These are phyloP conservation scores for Junonia oenone DNA, from an alignment of 2,888 invertebrate species.

Conservation along the genomic window DNA sequence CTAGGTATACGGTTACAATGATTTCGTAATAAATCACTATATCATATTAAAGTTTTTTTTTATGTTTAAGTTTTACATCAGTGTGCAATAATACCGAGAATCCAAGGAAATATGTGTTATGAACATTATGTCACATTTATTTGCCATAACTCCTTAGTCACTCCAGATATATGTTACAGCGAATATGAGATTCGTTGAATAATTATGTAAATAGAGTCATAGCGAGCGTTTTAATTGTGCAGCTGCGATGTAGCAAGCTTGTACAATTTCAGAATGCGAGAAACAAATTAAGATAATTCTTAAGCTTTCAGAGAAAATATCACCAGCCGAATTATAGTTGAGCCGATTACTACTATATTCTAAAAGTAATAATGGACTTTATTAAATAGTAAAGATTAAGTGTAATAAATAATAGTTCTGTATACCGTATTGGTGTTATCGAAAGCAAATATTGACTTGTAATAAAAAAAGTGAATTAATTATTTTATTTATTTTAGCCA, in stretches of 20 bases:
- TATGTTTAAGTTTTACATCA: too few species aligned
- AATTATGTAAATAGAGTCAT: constrained; percentile 23
- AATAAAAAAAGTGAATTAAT: too few species aligned
- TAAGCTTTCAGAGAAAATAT: constrained; percentile 17
- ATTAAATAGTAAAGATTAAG: too few species aligned
- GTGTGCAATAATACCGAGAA: not conserved
- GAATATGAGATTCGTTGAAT: constrained; percentile 21
- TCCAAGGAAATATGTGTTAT: not conserved
- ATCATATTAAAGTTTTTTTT: too few species aligned
- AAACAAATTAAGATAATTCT: constrained; percentile 24
- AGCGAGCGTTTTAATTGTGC: constrained; percentile 23
- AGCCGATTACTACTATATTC: constrained; percentile 9
- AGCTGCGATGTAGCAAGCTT: constrained; percentile 23
- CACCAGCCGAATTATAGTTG: constrained; percentile 8
- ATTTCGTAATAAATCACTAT: too few species aligned
- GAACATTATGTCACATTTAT: not conserved
- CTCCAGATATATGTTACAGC: constrained; percentile 13
- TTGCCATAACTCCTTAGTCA: constrained; percentile 7
- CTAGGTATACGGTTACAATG: too few species aligned
- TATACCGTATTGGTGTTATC: too few species aligned
- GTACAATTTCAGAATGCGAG: constrained; percentile 17
- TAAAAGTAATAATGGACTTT: too few species aligned
- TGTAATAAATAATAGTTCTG: too few species aligned
- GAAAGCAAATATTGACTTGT: too few species aligned
- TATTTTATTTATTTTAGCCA: too few species aligned